A percentile compares a stretch with the other conserved stretches of the same genome.
Conservation (phyloP, 1,140 invertebrate species). For the Drosophila murphyi region DNA sequence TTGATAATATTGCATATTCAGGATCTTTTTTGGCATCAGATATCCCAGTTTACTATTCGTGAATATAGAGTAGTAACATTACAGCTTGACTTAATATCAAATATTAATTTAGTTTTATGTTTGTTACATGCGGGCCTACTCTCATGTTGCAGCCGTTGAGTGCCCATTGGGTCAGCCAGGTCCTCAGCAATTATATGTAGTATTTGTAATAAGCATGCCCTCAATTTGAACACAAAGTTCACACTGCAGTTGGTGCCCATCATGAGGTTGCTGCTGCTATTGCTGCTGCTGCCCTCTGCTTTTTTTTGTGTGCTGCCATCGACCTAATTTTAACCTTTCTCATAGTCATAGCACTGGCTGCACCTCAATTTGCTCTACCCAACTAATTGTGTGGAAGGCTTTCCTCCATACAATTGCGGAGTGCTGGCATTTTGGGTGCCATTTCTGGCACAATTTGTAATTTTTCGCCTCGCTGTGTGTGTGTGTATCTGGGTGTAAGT, state of each 20-base stretch:
- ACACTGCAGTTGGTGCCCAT: conserved; percentile 17
- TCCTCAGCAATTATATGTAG: not conserved
- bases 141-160: not conserved
- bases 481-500: conserved; percentile 10
- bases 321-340: conserved; percentile 71
- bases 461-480: conserved; percentile 33
- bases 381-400: conserved; percentile 78
- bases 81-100: too few relatives aligned
- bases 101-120: too few relatives aligned
- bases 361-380: conserved; percentile 73
- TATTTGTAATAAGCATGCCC: conserved; percentile 14
- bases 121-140: not conserved
- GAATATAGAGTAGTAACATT: too few relatives aligned
- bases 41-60: too few relatives aligned
- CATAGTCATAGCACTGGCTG: conserved; percentile 35
- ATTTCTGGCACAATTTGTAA: conserved; percentile 48
- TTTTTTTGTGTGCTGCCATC: conserved; percentile 51
- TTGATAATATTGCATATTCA: too few relatives aligned
- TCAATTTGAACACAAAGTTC: conserved; percentile 10
- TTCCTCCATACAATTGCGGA: conserved; percentile 14
- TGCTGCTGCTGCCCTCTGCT: not conserved
- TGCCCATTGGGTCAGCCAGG: not conserved
- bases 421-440: conserved; percentile 47
- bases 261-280: conserved; percentile 25
- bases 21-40: too few relatives aligned